Conservation (phyloP, 2,888 invertebrate species). For the Phytoseiulus persimilis region DNA sequence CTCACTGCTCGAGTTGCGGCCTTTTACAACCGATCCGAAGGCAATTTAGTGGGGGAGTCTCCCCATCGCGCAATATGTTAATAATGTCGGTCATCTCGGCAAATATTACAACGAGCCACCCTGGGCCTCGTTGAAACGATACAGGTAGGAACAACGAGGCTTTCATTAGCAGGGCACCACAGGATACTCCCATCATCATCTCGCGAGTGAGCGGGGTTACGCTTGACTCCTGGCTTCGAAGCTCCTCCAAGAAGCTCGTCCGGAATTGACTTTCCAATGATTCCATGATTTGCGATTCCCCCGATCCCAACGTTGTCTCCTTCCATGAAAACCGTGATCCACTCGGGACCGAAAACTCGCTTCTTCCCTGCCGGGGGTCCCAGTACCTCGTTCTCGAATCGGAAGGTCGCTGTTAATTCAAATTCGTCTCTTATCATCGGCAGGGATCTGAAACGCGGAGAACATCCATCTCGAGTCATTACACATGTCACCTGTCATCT, state of each 20-base stretch:
- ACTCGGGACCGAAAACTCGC: background rate
- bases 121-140: background rate
- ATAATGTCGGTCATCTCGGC: background rate
- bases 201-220: background rate
- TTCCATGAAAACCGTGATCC: no score
- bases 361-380: no score
- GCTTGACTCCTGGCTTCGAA: background rate
- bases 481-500: constrained; percentile 5
- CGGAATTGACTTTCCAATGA: background rate
- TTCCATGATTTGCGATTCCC: no score
- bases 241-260: background rate
- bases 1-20: background rate
- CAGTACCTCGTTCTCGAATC: no score
- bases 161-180: background rate
- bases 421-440: background rate
- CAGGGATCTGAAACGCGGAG: background rate
- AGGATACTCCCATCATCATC: background rate
- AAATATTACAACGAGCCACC: background rate
- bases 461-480: background rate
- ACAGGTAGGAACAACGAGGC: background rate
- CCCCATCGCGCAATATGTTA: background rate
- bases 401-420: no score
- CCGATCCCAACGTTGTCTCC: no score
- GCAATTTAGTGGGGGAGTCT: background rate
- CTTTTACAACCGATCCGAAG: background rate